Evolutionary conservation across 2,888 invertebrate species (phyloP).

Genomic region (Lasioglossum morio): DNA sequence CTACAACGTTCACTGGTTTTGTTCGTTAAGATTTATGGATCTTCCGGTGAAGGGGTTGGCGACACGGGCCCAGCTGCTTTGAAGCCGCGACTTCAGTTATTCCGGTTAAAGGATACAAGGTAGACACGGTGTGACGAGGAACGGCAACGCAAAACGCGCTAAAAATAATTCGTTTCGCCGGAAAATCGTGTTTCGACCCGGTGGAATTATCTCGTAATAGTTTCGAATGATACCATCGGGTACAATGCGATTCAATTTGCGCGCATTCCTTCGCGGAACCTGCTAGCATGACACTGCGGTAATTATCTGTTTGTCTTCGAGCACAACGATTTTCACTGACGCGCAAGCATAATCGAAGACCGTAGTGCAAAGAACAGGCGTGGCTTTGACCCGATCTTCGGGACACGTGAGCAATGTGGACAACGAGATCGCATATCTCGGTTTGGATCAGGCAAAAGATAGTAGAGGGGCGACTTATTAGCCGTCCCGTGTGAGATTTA

Average conservation of each 20-base stretch:
- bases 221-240: background rate
- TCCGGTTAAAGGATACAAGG: background rate
- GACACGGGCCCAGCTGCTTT: background rate
- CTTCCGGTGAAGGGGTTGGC: background rate
- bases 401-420: no score
- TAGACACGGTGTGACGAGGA: background rate
- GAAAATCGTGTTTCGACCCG: background rate
- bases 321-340: background rate
- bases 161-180: background rate
- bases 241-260: background rate
- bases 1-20: background rate
- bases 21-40: slow-evolving; percentile 9
- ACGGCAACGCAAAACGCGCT: background rate
- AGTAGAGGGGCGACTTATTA: no score
- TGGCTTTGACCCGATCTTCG: no score
- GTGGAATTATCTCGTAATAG: background rate
- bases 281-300: no score
- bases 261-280: no score
- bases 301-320: background rate
- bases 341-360: no score
- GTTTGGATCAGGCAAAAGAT: no score
- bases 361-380: no score
- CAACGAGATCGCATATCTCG: no score
- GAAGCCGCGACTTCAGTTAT: background rate
- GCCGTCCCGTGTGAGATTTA: no score